Evolutionary conservation across 35 echinoderm and acorn worm genomes (phyloP).

Genomic region (Apostichopus japonicus): DNA sequence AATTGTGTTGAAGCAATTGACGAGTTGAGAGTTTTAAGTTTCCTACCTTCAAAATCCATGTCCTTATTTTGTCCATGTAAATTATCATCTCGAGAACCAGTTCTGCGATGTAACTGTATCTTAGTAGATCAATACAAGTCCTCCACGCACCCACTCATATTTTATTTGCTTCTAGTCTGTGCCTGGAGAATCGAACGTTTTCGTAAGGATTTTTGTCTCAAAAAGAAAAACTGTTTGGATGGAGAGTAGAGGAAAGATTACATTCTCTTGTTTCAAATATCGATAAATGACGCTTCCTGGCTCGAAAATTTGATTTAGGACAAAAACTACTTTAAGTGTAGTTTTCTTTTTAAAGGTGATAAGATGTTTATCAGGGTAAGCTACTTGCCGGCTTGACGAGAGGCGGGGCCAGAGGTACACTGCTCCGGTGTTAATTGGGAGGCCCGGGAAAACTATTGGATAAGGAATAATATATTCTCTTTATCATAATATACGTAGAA

Average conservation of each 20-base stretch:
- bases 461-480: too few relatives aligned
- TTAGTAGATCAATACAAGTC: neutral
- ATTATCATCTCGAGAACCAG: neutral
- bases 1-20: neutral
- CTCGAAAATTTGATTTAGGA: too few relatives aligned
- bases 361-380: too few relatives aligned
- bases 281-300: neutral
- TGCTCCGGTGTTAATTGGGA: too few relatives aligned
- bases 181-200: neutral
- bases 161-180: neutral
- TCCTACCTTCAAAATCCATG: neutral
- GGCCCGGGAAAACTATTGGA: too few relatives aligned
- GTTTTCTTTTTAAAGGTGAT: too few relatives aligned
- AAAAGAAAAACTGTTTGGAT: neutral
- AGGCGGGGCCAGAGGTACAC: too few relatives aligned
- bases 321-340: neutral
- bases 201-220: neutral
- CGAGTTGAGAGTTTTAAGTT: neutral
- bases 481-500: too few relatives aligned
- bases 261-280: slow-evolving; percentile 24
- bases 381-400: too few relatives aligned
- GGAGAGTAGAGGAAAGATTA: neutral
- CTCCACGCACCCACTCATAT: neutral
- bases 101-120: slow-evolving; percentile 2
- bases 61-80: neutral